Evolutionary conservation across 2,888 invertebrate genomes (phyloP), one percentile per base, ranked within the genome.

Genomic region (Drosophila formosana): DNA sequence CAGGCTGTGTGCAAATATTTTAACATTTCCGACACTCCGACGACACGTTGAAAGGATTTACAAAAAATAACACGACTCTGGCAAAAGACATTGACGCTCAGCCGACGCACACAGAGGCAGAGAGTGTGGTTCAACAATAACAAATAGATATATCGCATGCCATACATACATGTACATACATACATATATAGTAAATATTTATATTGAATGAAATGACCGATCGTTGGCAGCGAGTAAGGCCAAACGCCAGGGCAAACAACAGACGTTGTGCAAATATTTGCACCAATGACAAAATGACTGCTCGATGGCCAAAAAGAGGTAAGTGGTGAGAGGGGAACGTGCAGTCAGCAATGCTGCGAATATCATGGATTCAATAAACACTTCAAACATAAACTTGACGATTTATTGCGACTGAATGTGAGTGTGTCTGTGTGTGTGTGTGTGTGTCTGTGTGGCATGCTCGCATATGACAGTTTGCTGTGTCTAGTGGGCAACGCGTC

Each of bases 301-400:
- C 50, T 49, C 45, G 56, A 41, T 41, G 67, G 71, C 28, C 32
- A n/a, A 46, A 34, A 30, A 30, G 39, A 30, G 52, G 11, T 6
- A 5, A 53, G n/a, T 2, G 37, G n/a, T 0, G 4, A 0, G 13
- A 4, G 30, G 45, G 71, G 56, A 69, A 73, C 78, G 78, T 73
- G 76, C 69, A 57, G 80, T 32, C 52, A 49, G 65, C 75, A 66
- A 71, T 75, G 80, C 75, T 78, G 85, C 80, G 82, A 86, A 89
- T 83, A 91, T 91, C 91, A 91, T 91, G 91, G 91, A 91, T 91
- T 91, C 91, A 92, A 91, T 91, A 91, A 92, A 91, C 91, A 91
- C 92, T 91, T 91, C 89, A 90, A 90, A 91, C 84, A 87, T 91
- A 89, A 90, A 91, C 89, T 91, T 90, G 81, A 88, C 91, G 90